phyloP scores from a whole-genome alignment of 2,113 vertebrate genomes.

The Dissostichus mawsoni region DNA sequence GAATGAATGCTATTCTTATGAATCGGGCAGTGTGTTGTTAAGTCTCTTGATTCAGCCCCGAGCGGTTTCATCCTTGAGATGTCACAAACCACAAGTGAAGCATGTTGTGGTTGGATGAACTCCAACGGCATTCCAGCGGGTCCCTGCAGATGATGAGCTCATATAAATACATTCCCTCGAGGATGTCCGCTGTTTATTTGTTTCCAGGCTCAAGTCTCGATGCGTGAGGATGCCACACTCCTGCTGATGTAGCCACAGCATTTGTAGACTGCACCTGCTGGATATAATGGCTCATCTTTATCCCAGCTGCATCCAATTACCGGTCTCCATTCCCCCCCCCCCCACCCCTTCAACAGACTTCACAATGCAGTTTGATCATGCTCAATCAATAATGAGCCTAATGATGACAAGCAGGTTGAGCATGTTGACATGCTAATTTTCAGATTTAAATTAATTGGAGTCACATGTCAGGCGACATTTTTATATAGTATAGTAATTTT shows the following conservation, averaged over 20 bases:
- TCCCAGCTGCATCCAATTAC: constrained; percentile 23
- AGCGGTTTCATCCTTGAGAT: constrained; percentile 60
- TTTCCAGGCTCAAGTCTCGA: neutral
- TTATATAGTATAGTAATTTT: too few relatives aligned
- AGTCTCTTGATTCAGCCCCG: constrained; percentile 59
- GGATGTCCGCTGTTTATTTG: constrained; percentile 29
- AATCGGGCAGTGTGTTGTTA: constrained; percentile 69
- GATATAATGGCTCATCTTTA: constrained; percentile 6
- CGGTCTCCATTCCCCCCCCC: neutral
- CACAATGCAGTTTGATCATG: too few relatives aligned
- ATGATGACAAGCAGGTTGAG: too few relatives aligned
- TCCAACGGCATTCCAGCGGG: constrained; percentile 26
- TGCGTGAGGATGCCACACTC: neutral
- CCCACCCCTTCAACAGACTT: too few relatives aligned
- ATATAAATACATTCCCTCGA: neutral
- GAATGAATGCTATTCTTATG: constrained; percentile 70
- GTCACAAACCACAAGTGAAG: constrained; percentile 64
- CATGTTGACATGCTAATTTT: too few relatives aligned
- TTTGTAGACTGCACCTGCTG: constrained; percentile 43
- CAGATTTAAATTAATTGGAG: too few relatives aligned
- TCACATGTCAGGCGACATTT: too few relatives aligned
- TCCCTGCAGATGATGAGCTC: constrained; percentile 42
- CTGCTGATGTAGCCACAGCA: neutral
- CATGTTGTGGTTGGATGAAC: constrained; percentile 63
- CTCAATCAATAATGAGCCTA: too few relatives aligned